A percentile compares a stretch with the other conserved stretches of the same genome.
These are phyloP conservation scores for Podarcis cretensis DNA, from an alignment of 2,113 vertebrate species.

Conservation along the genomic window DNA sequence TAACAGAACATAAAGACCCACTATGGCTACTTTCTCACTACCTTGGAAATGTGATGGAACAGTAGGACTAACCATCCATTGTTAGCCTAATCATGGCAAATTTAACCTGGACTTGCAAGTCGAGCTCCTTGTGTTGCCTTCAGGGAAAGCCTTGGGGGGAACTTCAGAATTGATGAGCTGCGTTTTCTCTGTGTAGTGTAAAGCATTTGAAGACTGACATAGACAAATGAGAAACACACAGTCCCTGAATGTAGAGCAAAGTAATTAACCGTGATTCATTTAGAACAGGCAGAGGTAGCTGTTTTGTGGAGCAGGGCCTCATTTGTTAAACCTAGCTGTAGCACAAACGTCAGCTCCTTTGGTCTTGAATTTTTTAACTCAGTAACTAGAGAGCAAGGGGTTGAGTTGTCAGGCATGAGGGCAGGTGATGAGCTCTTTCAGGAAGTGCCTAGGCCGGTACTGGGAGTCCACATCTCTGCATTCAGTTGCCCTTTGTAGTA, in stretches of 20 bases:
- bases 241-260: slow-evolving; percentile 7
- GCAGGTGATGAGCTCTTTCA: neutral
- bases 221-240: neutral
- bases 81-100: neutral
- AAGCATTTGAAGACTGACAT: neutral
- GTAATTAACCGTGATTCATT: slow-evolving; percentile 36
- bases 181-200: neutral
- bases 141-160: neutral
- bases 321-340: neutral
- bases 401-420: neutral
- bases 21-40: no score
- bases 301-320: neutral
- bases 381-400: neutral
- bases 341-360: neutral
- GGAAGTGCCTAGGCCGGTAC: neutral
- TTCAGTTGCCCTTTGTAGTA: neutral
- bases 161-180: neutral
- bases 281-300: neutral
- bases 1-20: neutral
- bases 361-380: neutral
- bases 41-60: neutral
- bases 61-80: neutral
- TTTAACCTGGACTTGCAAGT: accelerated
- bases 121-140: neutral
- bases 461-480: neutral